Evolutionary conservation across 2,888 invertebrate genomes (phyloP).

Genomic region (Drepanosiphum platanoidis): DNA sequence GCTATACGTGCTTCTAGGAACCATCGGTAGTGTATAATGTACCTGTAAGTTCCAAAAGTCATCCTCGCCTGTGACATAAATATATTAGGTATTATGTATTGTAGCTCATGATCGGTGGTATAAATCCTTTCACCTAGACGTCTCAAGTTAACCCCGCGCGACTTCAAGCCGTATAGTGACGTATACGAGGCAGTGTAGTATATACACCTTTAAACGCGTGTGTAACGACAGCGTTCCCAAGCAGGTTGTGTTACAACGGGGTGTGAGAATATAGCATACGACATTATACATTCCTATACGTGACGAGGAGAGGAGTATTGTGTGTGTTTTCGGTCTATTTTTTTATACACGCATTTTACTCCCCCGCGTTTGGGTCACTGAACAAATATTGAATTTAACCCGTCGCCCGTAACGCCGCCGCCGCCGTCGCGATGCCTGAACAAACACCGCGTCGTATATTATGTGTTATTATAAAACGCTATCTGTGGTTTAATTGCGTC

Average conservation of each 20-base stretch:
- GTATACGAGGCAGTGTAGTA: not conserved
- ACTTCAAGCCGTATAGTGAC: not conserved
- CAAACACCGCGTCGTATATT: slow-evolving; percentile 15
- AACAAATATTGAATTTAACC: slow-evolving; percentile 59
- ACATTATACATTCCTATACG: not conserved
- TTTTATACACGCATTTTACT: not conserved
- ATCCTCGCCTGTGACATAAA: no score
- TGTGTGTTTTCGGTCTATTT: not conserved
- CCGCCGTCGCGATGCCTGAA: slow-evolving; percentile 20
- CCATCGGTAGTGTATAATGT: no score
- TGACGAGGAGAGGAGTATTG: not conserved
- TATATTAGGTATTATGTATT: no score
- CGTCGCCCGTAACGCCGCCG: slow-evolving; percentile 46
- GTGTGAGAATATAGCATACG: not conserved
- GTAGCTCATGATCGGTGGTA: not conserved
- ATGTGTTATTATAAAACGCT: not conserved
- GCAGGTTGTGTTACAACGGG: slow-evolving; percentile 19
- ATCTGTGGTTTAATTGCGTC: slow-evolving; percentile 29
- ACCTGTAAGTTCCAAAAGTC: no score
- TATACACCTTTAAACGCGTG: not conserved
- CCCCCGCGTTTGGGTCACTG: slow-evolving; percentile 23
- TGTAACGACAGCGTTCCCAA: not conserved
- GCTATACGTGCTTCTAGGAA: no score
- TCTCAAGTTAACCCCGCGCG: not conserved
- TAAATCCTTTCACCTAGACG: not conserved